These are phyloP conservation scores for Mythimna ferrago DNA, from an alignment of 2,888 invertebrate species.

Conservation along the genomic window DNA sequence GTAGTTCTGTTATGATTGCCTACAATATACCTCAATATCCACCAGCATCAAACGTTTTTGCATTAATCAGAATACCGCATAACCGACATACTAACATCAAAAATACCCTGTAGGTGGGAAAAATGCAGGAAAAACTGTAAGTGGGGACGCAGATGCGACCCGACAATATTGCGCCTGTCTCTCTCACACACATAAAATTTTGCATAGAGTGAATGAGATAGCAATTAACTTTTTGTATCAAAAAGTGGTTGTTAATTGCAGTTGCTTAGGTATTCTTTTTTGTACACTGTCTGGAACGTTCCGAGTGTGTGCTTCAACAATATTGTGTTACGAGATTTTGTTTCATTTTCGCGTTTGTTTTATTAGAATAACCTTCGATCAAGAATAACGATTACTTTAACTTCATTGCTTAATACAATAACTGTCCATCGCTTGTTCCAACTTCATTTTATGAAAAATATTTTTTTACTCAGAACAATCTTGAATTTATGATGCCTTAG, in stretches of 20 bases:
- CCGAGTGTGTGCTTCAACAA: constrained; percentile 60
- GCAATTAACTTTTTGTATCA: constrained; percentile 60
- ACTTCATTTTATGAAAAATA: constrained; percentile 11
- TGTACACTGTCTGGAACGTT: constrained; percentile 59
- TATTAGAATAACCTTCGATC: no score
- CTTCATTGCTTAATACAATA: constrained; percentile 3
- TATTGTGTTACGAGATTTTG: constrained; percentile 62
- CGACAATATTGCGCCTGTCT: constrained; percentile 63
- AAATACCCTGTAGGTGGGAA: constrained; percentile 72
- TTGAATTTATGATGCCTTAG: constrained; percentile 7
- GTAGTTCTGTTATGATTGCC: not conserved
- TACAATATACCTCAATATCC: not conserved
- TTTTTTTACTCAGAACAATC: not conserved
- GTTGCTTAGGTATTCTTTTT: constrained; percentile 69
- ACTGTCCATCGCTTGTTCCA: not conserved
- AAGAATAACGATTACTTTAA: constrained; percentile 25
- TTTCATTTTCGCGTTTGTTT: constrained; percentile 38
- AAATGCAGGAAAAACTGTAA: constrained; percentile 76
- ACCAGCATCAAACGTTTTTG: constrained; percentile 42
- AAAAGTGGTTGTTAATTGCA: constrained; percentile 75
- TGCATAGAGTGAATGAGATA: constrained; percentile 47
- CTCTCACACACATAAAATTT: constrained; percentile 55
- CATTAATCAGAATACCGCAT: constrained; percentile 49
- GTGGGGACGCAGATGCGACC: constrained; percentile 73
- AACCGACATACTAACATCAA: constrained; percentile 69